Evolutionary conservation across 2,113 vertebrate genomes (phyloP).

Genomic region (western clawed frog (Xenopus tropicalis)): UCB_Xtro_10.0 CM004450.2:48605001-48605500

Average conservation of each 20-base stretch:
- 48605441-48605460: constrained; percentile 26
- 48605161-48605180: not conserved
- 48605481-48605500: not conserved
- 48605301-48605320: constrained; percentile 39
- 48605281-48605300: constrained; percentile 30
- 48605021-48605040: no score
- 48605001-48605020: no score
- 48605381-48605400: constrained; percentile 44
- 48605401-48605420: constrained; percentile 35
- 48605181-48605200: not conserved
- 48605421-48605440: constrained; percentile 45
- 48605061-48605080: no score
- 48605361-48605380: constrained; percentile 44
- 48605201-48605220: not conserved
- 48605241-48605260: constrained; percentile 19
- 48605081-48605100: no score
- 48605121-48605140: no score
- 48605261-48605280: constrained; percentile 18
- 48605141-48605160: no score
- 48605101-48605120: no score
- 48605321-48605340: constrained; percentile 34
- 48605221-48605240: not conserved
- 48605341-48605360: constrained; percentile 27
- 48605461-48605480: constrained; percentile 12
- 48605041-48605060: no score